Conservation (phyloP, 2,113 vertebrate species). For the Syngnathoides biaculeatus region DNA sequence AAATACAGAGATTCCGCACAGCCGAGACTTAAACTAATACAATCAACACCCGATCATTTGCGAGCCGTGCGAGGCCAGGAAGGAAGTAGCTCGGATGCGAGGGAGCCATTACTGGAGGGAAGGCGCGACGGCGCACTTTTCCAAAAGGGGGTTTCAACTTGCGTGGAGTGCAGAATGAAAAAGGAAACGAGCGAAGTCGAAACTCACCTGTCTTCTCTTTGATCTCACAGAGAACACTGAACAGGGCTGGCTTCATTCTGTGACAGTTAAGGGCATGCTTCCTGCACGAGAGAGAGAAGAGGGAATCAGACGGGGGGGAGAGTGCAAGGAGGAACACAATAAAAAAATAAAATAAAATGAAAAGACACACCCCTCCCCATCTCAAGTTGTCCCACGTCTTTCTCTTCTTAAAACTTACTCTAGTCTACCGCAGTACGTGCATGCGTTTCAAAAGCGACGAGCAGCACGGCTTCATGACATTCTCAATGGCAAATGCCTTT, state of each 20-base stretch:
- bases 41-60: slow-evolving; percentile 31
- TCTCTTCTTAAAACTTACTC: slow-evolving; percentile 28
- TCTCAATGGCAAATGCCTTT: slow-evolving; percentile 40
- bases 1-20: background rate
- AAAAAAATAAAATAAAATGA: slow-evolving; percentile 37
- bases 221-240: slow-evolving; percentile 91
- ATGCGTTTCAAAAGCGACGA: slow-evolving; percentile 34
- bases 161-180: slow-evolving; percentile 32
- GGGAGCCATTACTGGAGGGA: slow-evolving; percentile 34
- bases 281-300: slow-evolving; percentile 67
- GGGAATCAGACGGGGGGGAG: slow-evolving; percentile 49
- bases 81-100: slow-evolving; percentile 8
- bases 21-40: slow-evolving; percentile 11
- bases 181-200: slow-evolving; percentile 47
- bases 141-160: slow-evolving; percentile 26
- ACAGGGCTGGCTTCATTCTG: slow-evolving; percentile 89
- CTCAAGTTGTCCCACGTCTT: slow-evolving; percentile 47
- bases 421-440: slow-evolving; percentile 19
- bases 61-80: slow-evolving; percentile 13
- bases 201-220: slow-evolving; percentile 88
- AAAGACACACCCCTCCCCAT: slow-evolving; percentile 18
- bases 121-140: slow-evolving; percentile 16
- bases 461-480: slow-evolving; percentile 24
- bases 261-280: slow-evolving; percentile 91
- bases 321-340: slow-evolving; percentile 39